A percentile compares a stretch with the other conserved stretches of the same genome.
phyloP scores from a whole-genome alignment of 2,797 vertebrate genomes.

The Vireo griseus region DNA sequence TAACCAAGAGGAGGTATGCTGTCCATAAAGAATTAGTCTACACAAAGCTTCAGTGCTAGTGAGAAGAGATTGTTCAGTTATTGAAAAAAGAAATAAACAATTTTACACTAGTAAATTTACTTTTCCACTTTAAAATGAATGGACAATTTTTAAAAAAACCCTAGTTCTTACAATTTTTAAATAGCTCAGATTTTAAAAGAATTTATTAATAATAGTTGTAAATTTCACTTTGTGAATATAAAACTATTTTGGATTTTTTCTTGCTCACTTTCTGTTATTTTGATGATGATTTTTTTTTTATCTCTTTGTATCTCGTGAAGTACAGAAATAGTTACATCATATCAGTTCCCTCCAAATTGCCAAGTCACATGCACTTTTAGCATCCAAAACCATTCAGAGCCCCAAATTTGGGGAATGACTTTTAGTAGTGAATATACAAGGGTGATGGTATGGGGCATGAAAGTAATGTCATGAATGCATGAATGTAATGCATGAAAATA shows the following conservation, averaged over 20 bases:
- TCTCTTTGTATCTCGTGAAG: background rate
- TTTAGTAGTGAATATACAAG: background rate
- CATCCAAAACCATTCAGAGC: background rate
- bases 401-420: background rate
- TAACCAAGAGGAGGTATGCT: background rate
- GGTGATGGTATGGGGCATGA: background rate
- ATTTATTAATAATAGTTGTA: background rate
- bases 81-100: background rate
- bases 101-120: background rate
- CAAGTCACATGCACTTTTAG: background rate
- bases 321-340: background rate
- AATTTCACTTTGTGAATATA: background rate
- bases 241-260: background rate
- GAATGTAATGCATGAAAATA: background rate
- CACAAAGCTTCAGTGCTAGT: background rate
- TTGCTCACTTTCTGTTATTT: background rate
- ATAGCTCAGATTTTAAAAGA: background rate
- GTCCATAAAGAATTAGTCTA: background rate
- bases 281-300: background rate
- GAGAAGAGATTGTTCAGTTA: background rate
- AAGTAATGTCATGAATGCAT: no score
- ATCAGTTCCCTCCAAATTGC: background rate
- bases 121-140: background rate
- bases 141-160: background rate
- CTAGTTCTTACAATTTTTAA: background rate